phyloP scores from a whole-genome alignment of 2,888 invertebrate genomes.

The Embidobia sp. region DNA sequence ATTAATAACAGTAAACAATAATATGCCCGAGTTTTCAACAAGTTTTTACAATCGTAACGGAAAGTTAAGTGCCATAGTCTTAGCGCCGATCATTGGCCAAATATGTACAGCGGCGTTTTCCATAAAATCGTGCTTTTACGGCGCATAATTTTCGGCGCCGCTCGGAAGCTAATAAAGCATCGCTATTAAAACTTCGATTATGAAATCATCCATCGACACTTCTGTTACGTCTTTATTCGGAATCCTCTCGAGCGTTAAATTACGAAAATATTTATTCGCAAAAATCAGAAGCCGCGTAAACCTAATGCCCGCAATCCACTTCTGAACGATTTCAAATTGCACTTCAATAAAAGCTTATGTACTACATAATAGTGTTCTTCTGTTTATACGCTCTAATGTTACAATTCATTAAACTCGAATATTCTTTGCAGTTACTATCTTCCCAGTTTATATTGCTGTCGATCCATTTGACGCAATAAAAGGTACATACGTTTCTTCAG shows the following conservation, averaged over 20 bases:
- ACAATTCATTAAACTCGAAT: slow-evolving; percentile 51
- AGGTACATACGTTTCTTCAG: neutral
- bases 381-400: slow-evolving; percentile 41
- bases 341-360: slow-evolving; percentile 45
- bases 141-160: neutral
- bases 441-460: slow-evolving; percentile 9
- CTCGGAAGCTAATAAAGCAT: slow-evolving; percentile 1
- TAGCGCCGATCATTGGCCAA: slow-evolving; percentile 23
- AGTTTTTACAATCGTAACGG: slow-evolving; percentile 38
- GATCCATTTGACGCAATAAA: neutral
- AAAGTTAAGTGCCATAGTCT: slow-evolving; percentile 11
- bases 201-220: slow-evolving; percentile 4
- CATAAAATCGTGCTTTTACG: slow-evolving; percentile 12
- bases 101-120: slow-evolving; percentile 24
- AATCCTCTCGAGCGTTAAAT: slow-evolving; percentile 32
- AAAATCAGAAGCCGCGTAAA: slow-evolving; percentile 35
- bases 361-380: slow-evolving; percentile 23
- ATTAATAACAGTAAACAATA: slow-evolving; percentile 50
- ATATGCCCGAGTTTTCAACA: slow-evolving; percentile 30
- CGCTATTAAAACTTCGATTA: slow-evolving; percentile 8
- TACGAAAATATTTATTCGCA: slow-evolving; percentile 34
- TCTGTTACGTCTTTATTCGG: slow-evolving; percentile 4
- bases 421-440: slow-evolving; percentile 14
- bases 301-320: slow-evolving; percentile 41
- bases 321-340: slow-evolving; percentile 46